Base-by-base conservation (phyloP, 1,140 invertebrate species). In the Drosophila persimilis region DNA sequence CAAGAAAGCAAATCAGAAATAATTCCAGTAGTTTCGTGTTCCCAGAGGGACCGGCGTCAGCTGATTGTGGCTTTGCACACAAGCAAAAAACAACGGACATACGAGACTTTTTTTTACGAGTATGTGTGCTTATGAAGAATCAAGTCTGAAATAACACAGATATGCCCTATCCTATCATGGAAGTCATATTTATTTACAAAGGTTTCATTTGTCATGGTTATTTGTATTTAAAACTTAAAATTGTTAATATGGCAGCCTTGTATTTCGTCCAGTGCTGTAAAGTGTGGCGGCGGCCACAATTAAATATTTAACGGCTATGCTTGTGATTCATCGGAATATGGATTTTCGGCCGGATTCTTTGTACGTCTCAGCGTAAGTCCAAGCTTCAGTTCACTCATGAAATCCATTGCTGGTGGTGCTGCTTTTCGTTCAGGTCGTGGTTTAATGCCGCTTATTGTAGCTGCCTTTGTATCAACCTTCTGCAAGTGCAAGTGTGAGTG, bases 381-480 rank as follows among this genome's bases (percentile, higher is more conserved):
- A 44, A 90, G 46, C 55, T 90, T 90, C 0, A 90, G 53, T 46
- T 90, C 89, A 48, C 89, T 89, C 2, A 90, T 26, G 26, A 90
- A 90, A 61, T 90, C 89, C 0, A 22, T 75, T 9, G 61, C 51
- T 17, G 66, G 56, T 24, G 89, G 89, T 44, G 35, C 35, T 13
- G 35, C 35, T 39, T 89, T 90, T 11, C 66, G 69, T 46, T 90
- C 88, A 1, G 73, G 69, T 5, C 83, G 64, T 22, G 88, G 81
- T 6, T 84, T 89, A 0, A 84, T 61, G 1, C 83, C 88, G 17
- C 88, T 90, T 39, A 90, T 88, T 15, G 88, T 90, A 20, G 88
- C 88, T 22, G 88, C 77, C 57, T 90, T 90, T 20, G 81, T 62
- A 39, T 90, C 65, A 8, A 90, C 73, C 84, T 90, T 90, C 88